phyloP scores from a whole-genome alignment of 2,888 invertebrate genomes.

The Platycnemis pennipes region DNA sequence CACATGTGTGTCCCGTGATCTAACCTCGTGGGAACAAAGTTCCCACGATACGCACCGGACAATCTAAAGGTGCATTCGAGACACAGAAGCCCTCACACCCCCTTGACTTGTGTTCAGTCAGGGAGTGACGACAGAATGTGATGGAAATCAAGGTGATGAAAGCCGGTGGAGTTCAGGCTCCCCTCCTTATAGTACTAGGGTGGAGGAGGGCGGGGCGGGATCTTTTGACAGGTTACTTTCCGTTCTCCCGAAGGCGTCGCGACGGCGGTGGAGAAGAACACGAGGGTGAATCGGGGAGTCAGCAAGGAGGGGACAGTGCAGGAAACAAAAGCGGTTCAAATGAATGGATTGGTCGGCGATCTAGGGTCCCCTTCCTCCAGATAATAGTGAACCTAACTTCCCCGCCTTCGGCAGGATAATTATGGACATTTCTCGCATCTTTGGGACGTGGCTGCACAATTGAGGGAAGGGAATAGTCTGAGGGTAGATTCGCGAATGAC shows the following conservation, averaged over 20 bases:
- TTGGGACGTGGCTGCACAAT: background rate
- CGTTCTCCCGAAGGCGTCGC: constrained; percentile 41
- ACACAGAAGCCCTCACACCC: background rate
- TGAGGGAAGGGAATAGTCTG: background rate
- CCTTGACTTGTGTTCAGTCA: constrained; percentile 30
- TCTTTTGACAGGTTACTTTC: constrained; percentile 51
- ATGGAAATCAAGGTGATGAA: constrained; percentile 17
- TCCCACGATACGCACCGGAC: background rate
- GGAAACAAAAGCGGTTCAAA: constrained; percentile 32
- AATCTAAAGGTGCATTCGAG: background rate
- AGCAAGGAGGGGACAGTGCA: background rate
- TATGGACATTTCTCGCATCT: constrained; percentile 39
- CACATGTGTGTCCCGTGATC: background rate
- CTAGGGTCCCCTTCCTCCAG: background rate
- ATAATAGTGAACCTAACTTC: background rate
- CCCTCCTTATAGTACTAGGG: background rate
- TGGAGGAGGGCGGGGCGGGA: constrained; percentile 2
- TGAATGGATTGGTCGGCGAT: background rate
- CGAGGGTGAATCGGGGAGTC: background rate
- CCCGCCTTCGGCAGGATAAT: background rate
- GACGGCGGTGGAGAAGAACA: background rate
- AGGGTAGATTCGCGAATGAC: background rate
- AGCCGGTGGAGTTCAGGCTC: background rate
- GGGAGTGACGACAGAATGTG: background rate
- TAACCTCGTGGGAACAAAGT: background rate